These are phyloP conservation scores for Eumerus sabulonum DNA, from an alignment of 2,888 invertebrate species.

Conservation along the genomic window DNA sequence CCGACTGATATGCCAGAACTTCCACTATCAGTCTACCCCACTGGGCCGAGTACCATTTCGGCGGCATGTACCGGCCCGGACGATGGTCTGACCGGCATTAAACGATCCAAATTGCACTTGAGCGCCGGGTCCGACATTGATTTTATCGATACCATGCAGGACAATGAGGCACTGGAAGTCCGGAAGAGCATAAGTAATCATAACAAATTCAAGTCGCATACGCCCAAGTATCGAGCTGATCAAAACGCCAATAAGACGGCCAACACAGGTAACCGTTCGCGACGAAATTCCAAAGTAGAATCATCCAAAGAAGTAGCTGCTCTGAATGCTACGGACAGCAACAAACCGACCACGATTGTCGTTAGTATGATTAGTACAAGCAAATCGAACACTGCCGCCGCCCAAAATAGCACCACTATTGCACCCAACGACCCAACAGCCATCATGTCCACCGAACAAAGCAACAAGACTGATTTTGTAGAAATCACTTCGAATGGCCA, in stretches of 20 bases:
- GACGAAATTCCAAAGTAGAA: constrained; percentile 76
- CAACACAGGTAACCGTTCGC: constrained; percentile 72
- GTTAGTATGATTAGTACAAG: constrained; percentile 75
- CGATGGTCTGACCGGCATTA: constrained; percentile 88
- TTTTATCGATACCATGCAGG: constrained; percentile 83
- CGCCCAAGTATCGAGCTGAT: constrained; percentile 71
- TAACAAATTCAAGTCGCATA: constrained; percentile 74
- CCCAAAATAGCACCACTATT: constrained; percentile 28
- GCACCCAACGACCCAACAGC: constrained; percentile 11
- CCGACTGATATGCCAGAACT: constrained; percentile 86
- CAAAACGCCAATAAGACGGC: constrained; percentile 72
- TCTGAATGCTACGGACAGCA: constrained; percentile 16
- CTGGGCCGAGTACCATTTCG: constrained; percentile 81
- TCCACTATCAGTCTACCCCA: constrained; percentile 80
- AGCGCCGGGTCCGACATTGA: constrained; percentile 84
- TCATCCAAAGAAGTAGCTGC: constrained; percentile 23
- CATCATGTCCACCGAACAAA: constrained; percentile 73
- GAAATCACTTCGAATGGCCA: constrained; percentile 56
- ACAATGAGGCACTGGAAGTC: constrained; percentile 76
- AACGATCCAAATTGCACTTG: constrained; percentile 83
- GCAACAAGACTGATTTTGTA: constrained; percentile 75
- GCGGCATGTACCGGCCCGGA: constrained; percentile 91
- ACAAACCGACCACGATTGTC: constrained; percentile 75
- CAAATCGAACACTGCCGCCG: constrained; percentile 40
- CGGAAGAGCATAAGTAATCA: constrained; percentile 76